phyloP scores from a whole-genome alignment of 2,113 vertebrate species.

The Syngnathus typhle region DNA sequence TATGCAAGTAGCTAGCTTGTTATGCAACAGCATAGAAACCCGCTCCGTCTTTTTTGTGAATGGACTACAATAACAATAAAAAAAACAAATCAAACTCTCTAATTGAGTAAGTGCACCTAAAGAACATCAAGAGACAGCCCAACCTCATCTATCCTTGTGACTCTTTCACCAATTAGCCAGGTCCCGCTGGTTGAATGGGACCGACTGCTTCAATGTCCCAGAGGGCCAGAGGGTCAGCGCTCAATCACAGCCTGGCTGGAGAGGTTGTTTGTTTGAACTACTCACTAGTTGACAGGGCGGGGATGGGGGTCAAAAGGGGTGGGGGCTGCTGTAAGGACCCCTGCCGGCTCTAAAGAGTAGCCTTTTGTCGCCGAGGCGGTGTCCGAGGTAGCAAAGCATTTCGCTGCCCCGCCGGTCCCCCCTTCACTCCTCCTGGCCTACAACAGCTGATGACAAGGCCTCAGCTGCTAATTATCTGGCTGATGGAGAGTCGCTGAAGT shows the following conservation, averaged over 20 bases:
- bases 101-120: slow-evolving; percentile 29
- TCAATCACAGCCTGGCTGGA: slow-evolving; percentile 54
- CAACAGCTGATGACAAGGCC: slow-evolving; percentile 63
- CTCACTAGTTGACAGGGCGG: slow-evolving; percentile 58
- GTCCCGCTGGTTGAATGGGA: slow-evolving; percentile 42
- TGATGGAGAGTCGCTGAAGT: slow-evolving; percentile 69
- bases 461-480: slow-evolving; percentile 70
- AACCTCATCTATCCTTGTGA: slow-evolving; percentile 48
- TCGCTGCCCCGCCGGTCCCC: slow-evolving; percentile 38
- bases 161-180: slow-evolving; percentile 66
- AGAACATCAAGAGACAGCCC: slow-evolving; percentile 23
- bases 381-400: slow-evolving; percentile 53
- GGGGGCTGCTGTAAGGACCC: slow-evolving; percentile 41
- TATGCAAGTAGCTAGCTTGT: slow-evolving; percentile 19
- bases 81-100: slow-evolving; percentile 15
- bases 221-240: slow-evolving; percentile 56
- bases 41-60: background rate
- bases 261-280: slow-evolving; percentile 57
- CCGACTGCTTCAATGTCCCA: slow-evolving; percentile 45
- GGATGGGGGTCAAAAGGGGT: slow-evolving; percentile 42
- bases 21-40: background rate
- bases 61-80: slow-evolving; percentile 2
- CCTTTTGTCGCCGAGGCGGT: slow-evolving; percentile 61
- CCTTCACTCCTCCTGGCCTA: slow-evolving; percentile 41
- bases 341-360: slow-evolving; percentile 61